Evolutionary conservation across 2,113 vertebrate genomes (phyloP).

Genomic region (Piliocolobus tephrosceles): DNA sequence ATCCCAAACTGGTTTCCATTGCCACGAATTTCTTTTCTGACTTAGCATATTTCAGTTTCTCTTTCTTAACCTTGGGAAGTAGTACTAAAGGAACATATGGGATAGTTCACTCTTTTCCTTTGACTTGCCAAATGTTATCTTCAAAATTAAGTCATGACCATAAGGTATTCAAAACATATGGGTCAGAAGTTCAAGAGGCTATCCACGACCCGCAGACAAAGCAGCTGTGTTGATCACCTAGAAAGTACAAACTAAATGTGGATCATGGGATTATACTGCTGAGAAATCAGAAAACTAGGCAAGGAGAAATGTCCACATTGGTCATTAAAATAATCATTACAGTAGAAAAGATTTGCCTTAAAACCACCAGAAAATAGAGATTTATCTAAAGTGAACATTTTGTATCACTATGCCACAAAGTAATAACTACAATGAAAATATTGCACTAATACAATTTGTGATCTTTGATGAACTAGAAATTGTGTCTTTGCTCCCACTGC

Average conservation of each 20-base stretch:
- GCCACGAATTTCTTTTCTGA: slow-evolving; percentile 10
- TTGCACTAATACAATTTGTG: background rate
- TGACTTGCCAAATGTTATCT: background rate
- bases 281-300: background rate
- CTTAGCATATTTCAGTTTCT: background rate
- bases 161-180: background rate
- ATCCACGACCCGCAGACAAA: background rate
- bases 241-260: background rate
- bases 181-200: background rate
- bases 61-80: slow-evolving; percentile 39
- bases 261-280: background rate
- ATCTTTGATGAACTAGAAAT: slow-evolving; percentile 42
- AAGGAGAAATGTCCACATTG: background rate
- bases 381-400: slow-evolving; percentile 7
- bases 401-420: background rate
- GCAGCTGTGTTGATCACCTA: background rate
- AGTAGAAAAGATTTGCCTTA: background rate
- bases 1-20: background rate
- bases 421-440: slow-evolving; percentile 32
- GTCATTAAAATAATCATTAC: background rate
- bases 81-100: background rate
- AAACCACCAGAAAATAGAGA: background rate
- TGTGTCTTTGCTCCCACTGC: background rate
- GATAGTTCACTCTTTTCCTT: background rate
- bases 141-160: slow-evolving; percentile 3